phyloP scores from a whole-genome alignment of 2,797 vertebrate genomes.

The Coregonus sp. region DNA sequence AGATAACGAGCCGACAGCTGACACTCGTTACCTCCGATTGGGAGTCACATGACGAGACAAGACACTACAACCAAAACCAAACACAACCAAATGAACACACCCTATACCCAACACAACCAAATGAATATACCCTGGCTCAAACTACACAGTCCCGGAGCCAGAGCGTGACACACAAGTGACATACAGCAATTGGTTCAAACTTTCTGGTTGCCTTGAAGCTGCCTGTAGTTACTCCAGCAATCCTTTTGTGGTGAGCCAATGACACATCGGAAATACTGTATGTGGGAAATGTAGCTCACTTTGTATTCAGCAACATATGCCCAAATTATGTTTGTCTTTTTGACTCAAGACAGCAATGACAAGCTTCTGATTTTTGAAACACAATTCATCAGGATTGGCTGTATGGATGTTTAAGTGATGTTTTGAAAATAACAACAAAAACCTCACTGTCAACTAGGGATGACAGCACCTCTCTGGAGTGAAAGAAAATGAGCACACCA shows the following conservation, averaged over 20 bases:
- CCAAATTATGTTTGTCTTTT: slow-evolving; percentile 26
- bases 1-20: too few relatives aligned
- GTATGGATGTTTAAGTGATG: slow-evolving; percentile 38
- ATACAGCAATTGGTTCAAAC: background rate
- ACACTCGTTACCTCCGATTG: too few relatives aligned
- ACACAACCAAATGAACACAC: too few relatives aligned
- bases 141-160: too few relatives aligned
- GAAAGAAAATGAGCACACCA: slow-evolving; percentile 35
- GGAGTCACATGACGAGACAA: too few relatives aligned
- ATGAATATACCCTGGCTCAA: too few relatives aligned
- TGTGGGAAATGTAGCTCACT: slow-evolving; percentile 18
- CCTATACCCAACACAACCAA: too few relatives aligned
- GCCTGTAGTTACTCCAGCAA: background rate
- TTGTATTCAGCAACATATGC: slow-evolving; percentile 16
- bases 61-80: too few relatives aligned
- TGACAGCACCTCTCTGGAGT: background rate
- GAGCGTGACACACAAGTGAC: too few relatives aligned
- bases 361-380: slow-evolving; percentile 50
- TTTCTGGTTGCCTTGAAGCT: background rate
- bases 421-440: slow-evolving; percentile 51
- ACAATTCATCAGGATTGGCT: slow-evolving; percentile 19
- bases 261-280: slow-evolving; percentile 13
- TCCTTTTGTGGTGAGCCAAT: background rate
- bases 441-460: slow-evolving; percentile 29
- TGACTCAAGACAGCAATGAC: slow-evolving; percentile 40